Conservation (phyloP, 1,140 invertebrate genomes). For the Drosophila melanogaster region Release_6_plus_ISO1_MT NC_004354.4:13307001-13307500, state of each 20-base stretch:
- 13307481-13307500: neutral
- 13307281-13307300: neutral
- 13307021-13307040: neutral
- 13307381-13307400: neutral
- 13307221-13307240: neutral
- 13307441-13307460: constrained; percentile 14
- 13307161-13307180: constrained; percentile 10
- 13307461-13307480: neutral
- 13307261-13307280: constrained; percentile 3
- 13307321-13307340: constrained; percentile 8
- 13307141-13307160: constrained; percentile 18
- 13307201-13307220: constrained; percentile 5
- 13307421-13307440: neutral
- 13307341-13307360: constrained; percentile 4
- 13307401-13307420: neutral
- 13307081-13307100: too few species aligned
- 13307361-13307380: constrained; percentile 1
- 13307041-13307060: constrained; percentile 7
- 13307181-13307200: constrained; percentile 12
- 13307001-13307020: constrained; percentile 14
- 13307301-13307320: neutral
- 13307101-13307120: neutral
- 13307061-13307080: neutral
- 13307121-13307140: constrained; percentile 1
- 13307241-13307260: too few species aligned